These are phyloP conservation scores for Cheirogaleus major DNA, from an alignment of 2,797 vertebrate genomes.

Conservation along the genomic window DNA sequence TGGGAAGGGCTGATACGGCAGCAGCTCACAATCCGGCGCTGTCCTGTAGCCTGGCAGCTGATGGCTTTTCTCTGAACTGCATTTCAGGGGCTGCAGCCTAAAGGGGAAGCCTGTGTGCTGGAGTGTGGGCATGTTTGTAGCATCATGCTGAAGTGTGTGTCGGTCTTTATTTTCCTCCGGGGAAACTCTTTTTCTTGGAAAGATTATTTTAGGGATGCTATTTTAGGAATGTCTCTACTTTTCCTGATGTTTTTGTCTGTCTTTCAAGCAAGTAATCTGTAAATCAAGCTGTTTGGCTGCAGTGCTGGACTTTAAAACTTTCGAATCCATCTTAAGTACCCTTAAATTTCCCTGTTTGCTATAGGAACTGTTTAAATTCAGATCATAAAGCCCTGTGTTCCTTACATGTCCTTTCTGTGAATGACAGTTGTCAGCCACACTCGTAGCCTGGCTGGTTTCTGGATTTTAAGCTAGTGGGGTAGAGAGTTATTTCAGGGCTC, in stretches of 20 bases:
- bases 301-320: not conserved
- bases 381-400: not conserved
- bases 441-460: not conserved
- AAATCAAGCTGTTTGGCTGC: not conserved
- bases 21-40: rapidly evolving
- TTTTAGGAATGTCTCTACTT: not conserved
- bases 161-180: not conserved
- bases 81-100: not conserved
- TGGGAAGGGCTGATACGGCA: not conserved
- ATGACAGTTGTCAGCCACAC: not conserved
- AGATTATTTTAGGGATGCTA: not conserved
- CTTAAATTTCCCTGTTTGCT: not conserved
- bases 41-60: not conserved
- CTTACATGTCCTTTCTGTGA: not conserved
- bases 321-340: not conserved
- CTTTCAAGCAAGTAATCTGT: rapidly evolving
- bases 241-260: not conserved
- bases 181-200: not conserved
- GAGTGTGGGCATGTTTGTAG: too few species aligned
- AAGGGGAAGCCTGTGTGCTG: not conserved
- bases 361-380: not conserved
- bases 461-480: not conserved
- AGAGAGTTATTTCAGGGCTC: not conserved
- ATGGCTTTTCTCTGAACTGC: not conserved
- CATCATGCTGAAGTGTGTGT: rapidly evolving